Percentiles rank a stretch among this genome's conserved stretches.
Conservation (phyloP, 2,113 vertebrate species). For the Diadophis punctatus region DNA sequence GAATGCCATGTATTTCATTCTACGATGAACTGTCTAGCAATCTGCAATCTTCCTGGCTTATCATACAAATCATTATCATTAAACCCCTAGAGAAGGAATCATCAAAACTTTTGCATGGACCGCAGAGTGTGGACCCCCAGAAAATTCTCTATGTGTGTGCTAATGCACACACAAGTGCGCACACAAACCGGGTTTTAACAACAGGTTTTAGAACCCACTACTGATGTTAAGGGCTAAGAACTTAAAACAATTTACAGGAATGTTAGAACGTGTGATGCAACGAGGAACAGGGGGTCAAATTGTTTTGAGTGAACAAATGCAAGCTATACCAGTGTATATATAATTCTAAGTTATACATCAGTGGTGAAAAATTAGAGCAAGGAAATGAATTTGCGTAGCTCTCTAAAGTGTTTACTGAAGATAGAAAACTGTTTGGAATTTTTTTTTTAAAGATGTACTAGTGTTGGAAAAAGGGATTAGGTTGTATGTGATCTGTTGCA, state of each 20-base stretch:
- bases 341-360: not conserved
- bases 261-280: not conserved
- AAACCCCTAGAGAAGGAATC: not conserved
- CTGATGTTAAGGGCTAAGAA: not conserved
- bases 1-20: not conserved
- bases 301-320: not conserved
- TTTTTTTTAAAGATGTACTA: not conserved
- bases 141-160: not conserved
- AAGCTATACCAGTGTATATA: not conserved
- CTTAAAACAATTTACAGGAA: not conserved
- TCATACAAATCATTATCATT: not conserved
- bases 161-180: too few relatives aligned
- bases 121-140: not conserved
- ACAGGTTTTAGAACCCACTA: too few relatives aligned
- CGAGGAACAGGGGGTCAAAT: not conserved
- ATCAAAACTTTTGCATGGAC: not conserved
- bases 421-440: not conserved
- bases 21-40: not conserved
- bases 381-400: not conserved
- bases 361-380: not conserved
- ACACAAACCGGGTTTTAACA: too few relatives aligned
- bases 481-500: not conserved
- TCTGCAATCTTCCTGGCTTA: not conserved
- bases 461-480: not conserved
- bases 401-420: not conserved